phyloP scores from a whole-genome alignment of 2,888 invertebrate genomes.

The Iphiclides podalirius region DNA sequence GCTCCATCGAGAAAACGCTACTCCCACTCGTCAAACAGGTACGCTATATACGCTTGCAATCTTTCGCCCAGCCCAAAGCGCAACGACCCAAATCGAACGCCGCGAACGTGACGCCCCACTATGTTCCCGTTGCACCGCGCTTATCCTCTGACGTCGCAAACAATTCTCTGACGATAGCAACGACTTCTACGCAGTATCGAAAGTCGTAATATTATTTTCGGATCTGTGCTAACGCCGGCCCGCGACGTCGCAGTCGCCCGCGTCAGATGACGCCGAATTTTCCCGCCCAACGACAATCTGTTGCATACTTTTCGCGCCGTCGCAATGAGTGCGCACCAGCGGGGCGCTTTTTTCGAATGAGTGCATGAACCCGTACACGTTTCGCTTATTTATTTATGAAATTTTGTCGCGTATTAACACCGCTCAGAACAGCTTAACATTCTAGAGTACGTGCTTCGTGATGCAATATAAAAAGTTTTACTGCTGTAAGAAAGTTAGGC shows the following conservation, averaged over 20 bases:
- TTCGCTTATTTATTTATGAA: too few species aligned
- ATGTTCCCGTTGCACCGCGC: constrained; percentile 28
- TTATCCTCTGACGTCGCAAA: constrained; percentile 57
- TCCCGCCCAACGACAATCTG: constrained; percentile 71
- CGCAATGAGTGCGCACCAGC: constrained; percentile 39
- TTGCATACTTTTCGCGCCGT: constrained; percentile 63
- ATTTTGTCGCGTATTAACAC: too few species aligned
- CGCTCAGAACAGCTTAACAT: too few species aligned
- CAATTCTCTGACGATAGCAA: constrained; percentile 50
- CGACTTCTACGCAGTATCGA: constrained; percentile 58
- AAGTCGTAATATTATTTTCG: constrained; percentile 64
- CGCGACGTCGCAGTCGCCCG: constrained; percentile 41
- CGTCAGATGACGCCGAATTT: constrained; percentile 60
- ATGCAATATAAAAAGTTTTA: background rate
- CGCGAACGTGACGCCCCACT: constrained; percentile 28
- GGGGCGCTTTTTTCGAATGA: constrained; percentile 49
- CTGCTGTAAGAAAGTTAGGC: constrained; percentile 19
- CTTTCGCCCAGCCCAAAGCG: constrained; percentile 27
- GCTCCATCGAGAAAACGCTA: constrained; percentile 96
- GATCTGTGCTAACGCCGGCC: constrained; percentile 49
- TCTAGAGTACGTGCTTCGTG: too few species aligned
- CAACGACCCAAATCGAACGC: constrained; percentile 25
- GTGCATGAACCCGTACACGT: too few species aligned
- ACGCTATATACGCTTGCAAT: constrained; percentile 54
- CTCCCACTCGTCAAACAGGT: constrained; percentile 97